phyloP scores from a whole-genome alignment of 1,140 invertebrate genomes.

The Rhagoletis pomonella region DNA sequence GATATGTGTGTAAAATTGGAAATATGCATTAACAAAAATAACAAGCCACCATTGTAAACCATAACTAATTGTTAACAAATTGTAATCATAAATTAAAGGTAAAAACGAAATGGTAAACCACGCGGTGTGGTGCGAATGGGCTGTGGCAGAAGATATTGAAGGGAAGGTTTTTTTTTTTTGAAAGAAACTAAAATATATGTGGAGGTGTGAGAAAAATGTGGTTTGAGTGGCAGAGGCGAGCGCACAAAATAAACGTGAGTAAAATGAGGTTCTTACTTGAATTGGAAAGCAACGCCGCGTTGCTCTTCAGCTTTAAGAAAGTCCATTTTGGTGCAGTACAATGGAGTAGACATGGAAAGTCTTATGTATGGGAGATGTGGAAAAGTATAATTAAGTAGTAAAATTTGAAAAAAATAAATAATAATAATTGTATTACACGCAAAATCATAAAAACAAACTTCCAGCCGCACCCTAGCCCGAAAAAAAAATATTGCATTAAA shows the following conservation, averaged over 20 bases:
- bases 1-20: neutral
- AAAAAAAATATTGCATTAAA: neutral
- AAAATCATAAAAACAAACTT: neutral
- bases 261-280: too few species aligned
- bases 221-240: neutral
- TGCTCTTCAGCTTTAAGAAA: neutral
- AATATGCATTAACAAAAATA: slow-evolving; percentile 27
- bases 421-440: neutral
- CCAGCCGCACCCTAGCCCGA: neutral
- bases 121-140: neutral
- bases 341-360: neutral
- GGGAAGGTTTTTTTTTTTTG: neutral
- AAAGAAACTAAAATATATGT: neutral
- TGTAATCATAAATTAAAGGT: slow-evolving; percentile 45
- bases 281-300: too few species aligned
- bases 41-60: neutral
- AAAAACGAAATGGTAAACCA: slow-evolving; percentile 39
- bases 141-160: neutral
- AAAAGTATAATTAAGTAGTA: neutral
- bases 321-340: neutral
- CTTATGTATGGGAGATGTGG: too few species aligned
- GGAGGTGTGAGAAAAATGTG: slow-evolving; percentile 22
- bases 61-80: slow-evolving; percentile 54
- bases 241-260: neutral
- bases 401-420: neutral